Percentiles rank a stretch among this genome's conserved stretches.
Evolutionary conservation across 2,888 invertebrate genomes (phyloP).

Genomic region (Meiosimyza decipiens): DNA sequence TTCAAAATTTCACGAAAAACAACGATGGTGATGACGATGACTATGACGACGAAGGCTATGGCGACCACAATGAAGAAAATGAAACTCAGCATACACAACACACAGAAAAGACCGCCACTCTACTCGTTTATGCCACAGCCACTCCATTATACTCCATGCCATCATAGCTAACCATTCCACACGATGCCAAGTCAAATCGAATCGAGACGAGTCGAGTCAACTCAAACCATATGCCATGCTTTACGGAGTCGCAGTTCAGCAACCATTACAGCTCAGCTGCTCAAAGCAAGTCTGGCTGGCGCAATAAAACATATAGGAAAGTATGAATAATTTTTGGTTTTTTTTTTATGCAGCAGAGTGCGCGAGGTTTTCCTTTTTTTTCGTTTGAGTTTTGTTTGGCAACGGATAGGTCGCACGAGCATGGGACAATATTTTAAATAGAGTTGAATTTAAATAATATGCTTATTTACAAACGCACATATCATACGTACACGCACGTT

Average conservation of each 20-base stretch:
- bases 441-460: constrained; percentile 31
- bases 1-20: constrained; percentile 32
- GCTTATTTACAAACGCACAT: too few relatives aligned
- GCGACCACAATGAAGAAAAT: constrained; percentile 39
- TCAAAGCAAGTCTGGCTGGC: constrained; percentile 20
- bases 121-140: constrained; percentile 4
- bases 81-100: constrained; percentile 33
- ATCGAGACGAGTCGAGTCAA: too few relatives aligned
- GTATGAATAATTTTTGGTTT: constrained; percentile 15
- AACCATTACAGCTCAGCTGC: constrained; percentile 4
- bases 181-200: neutral
- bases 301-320: constrained; percentile 35
- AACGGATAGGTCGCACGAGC: constrained; percentile 24
- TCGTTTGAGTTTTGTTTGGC: constrained; percentile 31
- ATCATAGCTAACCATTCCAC: neutral
- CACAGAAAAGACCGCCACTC: neutral
- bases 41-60: neutral
- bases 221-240: constrained; percentile 5
- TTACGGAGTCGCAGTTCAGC: constrained; percentile 21
- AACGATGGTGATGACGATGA: too few relatives aligned
- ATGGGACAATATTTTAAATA: constrained; percentile 29
- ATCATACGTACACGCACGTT: too few relatives aligned
- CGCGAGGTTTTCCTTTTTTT: constrained; percentile 41
- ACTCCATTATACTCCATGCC: constrained; percentile 11
- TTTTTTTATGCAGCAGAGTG: constrained; percentile 34